phyloP scores from a whole-genome alignment of 2,888 invertebrate species.

The Hypselothyrea guttata region DNA sequence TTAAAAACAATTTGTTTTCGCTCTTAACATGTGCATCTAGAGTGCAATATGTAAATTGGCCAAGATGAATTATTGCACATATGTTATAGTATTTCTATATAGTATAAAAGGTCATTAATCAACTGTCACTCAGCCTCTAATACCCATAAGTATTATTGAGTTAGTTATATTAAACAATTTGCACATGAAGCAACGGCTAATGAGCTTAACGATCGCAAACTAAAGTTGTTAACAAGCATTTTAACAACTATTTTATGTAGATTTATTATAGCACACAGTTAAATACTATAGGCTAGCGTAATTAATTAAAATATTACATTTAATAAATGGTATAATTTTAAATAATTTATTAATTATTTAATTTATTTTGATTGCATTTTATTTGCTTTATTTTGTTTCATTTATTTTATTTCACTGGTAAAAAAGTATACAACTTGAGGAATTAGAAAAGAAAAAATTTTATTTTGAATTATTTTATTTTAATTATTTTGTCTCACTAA shows the following conservation, averaged over 20 bases:
- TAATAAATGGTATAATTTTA: too few species aligned
- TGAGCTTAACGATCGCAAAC: constrained; percentile 12
- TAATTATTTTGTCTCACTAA: too few species aligned
- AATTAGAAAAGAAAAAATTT: too few species aligned
- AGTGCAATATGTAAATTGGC: constrained; percentile 45
- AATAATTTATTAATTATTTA: too few species aligned
- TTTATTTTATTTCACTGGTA: too few species aligned
- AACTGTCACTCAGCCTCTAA: constrained; percentile 32
- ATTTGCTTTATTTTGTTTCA: too few species aligned
- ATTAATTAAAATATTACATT: too few species aligned
- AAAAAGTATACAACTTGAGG: too few species aligned
- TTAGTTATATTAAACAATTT: constrained; percentile 4
- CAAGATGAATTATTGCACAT: constrained; percentile 27
- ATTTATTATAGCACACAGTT: too few species aligned
- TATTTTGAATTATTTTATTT: too few species aligned
- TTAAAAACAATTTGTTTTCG: constrained; percentile 31
- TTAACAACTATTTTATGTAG: background rate
- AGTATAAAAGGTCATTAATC: constrained; percentile 36
- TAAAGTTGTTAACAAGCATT: background rate
- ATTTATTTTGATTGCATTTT: too few species aligned
- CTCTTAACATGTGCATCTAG: constrained; percentile 28
- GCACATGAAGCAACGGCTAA: constrained; percentile 23
- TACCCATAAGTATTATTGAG: constrained; percentile 27
- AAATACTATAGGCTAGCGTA: too few species aligned
- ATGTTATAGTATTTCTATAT: background rate